Conservation (phyloP, 1,140 invertebrate species). For the Wiebesia pumilae region DNA sequence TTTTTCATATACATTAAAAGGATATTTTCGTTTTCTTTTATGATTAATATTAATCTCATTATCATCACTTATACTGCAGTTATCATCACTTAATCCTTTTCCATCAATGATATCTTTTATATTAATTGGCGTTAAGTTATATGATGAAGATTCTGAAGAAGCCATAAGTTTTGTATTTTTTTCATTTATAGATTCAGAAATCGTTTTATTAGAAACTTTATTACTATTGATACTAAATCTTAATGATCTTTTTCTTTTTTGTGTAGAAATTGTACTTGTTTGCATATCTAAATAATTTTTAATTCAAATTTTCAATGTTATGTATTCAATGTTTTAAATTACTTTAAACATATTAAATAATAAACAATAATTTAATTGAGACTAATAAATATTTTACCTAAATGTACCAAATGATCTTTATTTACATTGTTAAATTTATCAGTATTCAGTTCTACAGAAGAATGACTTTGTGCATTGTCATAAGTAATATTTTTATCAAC, state of each 20-base stretch:
- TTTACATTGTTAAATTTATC: too few relatives aligned
- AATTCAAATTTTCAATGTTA: too few relatives aligned
- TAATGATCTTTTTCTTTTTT: neutral
- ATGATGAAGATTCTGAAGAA: neutral
- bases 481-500: neutral
- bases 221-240: neutral
- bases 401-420: too few relatives aligned
- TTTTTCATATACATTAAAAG: constrained; percentile 4
- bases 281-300: neutral
- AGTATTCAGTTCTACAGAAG: too few relatives aligned
- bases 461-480: neutral
- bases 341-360: too few relatives aligned
- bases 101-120: neutral
- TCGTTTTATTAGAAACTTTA: neutral
- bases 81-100: neutral
- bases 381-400: too few relatives aligned
- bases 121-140: neutral
- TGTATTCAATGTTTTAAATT: neutral
- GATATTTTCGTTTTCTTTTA: constrained; percentile 15
- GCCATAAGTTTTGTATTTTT: neutral
- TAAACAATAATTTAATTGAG: too few relatives aligned
- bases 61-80: neutral
- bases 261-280: neutral
- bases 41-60: neutral
- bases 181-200: neutral